Conservation (phyloP, 2,797 vertebrate genomes). For the Alfaro cultratus region DNA sequence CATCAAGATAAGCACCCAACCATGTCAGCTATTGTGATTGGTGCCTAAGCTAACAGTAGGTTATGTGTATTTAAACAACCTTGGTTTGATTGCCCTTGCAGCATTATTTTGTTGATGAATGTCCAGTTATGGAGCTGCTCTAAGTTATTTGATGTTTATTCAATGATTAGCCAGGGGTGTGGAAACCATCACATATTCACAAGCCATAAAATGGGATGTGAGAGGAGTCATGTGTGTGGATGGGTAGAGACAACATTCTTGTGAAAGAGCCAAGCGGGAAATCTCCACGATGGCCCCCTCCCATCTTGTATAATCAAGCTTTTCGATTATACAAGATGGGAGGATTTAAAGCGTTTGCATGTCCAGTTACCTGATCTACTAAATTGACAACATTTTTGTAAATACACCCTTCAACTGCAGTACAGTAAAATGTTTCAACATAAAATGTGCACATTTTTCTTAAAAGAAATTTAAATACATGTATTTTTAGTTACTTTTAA, state of each 20-base stretch:
- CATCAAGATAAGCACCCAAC: constrained; percentile 43
- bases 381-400: background rate
- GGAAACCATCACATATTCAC: constrained; percentile 48
- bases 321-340: constrained; percentile 15
- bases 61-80: constrained; percentile 22
- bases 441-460: background rate
- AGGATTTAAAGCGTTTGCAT: constrained; percentile 23
- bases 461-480: background rate
- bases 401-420: background rate
- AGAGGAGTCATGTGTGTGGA: constrained; percentile 26
- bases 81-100: constrained; percentile 31
- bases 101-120: constrained; percentile 36
- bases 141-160: constrained; percentile 60
- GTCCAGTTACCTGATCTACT: constrained; percentile 35
- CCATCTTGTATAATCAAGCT: constrained; percentile 41
- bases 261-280: constrained; percentile 65
- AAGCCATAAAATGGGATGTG: constrained; percentile 56
- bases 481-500: background rate
- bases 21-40: constrained; percentile 28
- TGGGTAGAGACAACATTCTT: constrained; percentile 52
- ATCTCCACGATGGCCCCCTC: constrained; percentile 26
- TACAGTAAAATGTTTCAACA: background rate
- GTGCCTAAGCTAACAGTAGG: constrained; percentile 33
- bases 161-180: constrained; percentile 66
- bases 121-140: constrained; percentile 28